Base-by-base conservation (phyloP, 2,888 invertebrate species). In the Patella pellucida region DNA sequence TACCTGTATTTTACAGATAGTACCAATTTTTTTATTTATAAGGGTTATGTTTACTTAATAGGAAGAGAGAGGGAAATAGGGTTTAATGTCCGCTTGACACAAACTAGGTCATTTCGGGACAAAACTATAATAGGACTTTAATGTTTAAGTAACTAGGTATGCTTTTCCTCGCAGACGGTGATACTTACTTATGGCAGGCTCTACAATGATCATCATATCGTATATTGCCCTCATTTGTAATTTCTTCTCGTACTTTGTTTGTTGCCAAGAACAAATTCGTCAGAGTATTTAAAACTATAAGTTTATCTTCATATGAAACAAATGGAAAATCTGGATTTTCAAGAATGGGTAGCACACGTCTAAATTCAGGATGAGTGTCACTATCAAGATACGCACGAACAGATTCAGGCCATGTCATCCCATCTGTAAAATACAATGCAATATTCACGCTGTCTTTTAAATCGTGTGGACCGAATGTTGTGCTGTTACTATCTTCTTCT, bases 371-470 rank as follows among this genome's bases (percentile, higher is more conserved):
- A 92, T 97, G 79, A 52, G 79, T 81, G 69, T 87, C 97, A 93
- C 97, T 97, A 91, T 97, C 97, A 41, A 98, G 94, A 92, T 96
- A 98, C 71, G 95, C 93, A 82, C 96, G 93, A 80, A 97, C 92
- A 71, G 96, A 94, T 92, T 99, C 98, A 68, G 98, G 97, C 96
- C 99, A 99, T 72, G 98, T 98, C 92, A 99, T 94, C 74, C 95
- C 94, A 92, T 99, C 99, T 86, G 98, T 94, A 87, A 98, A 94
- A 92, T 95, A 98, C 75, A 98, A 93, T 83, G 96, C 94, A 81
- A 98, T 95, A 91, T 99, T 98, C 50, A 98, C 95, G 91, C 97
- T 97, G 92, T 99, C 98, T 92, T 98, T 98, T 89, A 97, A 96
- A 92, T 99, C 99, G 78, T 97, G 92, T 12, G 98, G 97, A 69